A percentile compares a stretch with the other conserved stretches of the same genome.
Evolutionary conservation across 2,797 vertebrate genomes (phyloP).

Genomic region (Spinus olivaceus): DNA sequence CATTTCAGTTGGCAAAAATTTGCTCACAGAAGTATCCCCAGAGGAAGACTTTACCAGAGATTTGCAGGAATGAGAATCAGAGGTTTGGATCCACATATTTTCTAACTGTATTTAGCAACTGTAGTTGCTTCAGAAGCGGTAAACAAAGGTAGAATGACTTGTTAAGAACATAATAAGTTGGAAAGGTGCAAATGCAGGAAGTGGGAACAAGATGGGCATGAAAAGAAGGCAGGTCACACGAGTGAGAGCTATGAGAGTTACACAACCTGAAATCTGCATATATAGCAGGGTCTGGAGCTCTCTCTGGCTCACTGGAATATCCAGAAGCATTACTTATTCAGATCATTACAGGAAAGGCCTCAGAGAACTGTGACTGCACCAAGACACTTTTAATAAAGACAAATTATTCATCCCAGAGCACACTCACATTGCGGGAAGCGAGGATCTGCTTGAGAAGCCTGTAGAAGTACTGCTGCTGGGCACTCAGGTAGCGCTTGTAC

Average conservation of each 20-base stretch:
- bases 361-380: not conserved
- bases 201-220: fast-evolving
- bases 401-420: not conserved
- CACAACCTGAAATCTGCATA: not conserved
- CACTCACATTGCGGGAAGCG: slow-evolving; percentile 89
- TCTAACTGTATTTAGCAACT: not conserved
- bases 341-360: not conserved
- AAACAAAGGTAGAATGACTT: not conserved
- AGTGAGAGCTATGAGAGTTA: not conserved
- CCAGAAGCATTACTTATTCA: not conserved
- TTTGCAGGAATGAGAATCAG: not conserved
- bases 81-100: not conserved
- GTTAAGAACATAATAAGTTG: not conserved
- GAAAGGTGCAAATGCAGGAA: not conserved
- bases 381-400: not conserved
- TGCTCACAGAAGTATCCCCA: not conserved
- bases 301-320: not conserved
- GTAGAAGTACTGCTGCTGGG: slow-evolving; percentile 95
- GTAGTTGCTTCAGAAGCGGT: not conserved
- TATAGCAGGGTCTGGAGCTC: fast-evolving
- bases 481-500: slow-evolving; percentile 86
- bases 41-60: not conserved
- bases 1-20: not conserved
- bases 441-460: slow-evolving; percentile 93
- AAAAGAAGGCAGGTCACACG: not conserved